Percentiles rank a stretch among this genome's conserved stretches.
These are phyloP conservation scores for Podarcis muralis DNA, from an alignment of 2,113 vertebrate species.

Conservation along the genomic window DNA sequence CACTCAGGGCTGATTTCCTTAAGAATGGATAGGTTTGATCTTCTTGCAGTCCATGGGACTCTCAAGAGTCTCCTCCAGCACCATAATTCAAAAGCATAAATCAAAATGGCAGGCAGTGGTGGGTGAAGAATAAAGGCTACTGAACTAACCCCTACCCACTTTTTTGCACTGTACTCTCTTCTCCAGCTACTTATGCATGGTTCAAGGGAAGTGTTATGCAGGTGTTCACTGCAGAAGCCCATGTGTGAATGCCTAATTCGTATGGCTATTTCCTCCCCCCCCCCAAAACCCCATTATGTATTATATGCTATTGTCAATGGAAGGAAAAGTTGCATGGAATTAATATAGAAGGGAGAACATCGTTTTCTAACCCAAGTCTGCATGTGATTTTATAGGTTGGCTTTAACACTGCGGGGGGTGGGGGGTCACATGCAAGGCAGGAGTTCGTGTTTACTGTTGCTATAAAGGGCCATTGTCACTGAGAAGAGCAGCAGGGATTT, in stretches of 20 bases:
- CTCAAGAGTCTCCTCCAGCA: no score
- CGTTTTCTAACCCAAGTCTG: neutral
- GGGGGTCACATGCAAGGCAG: neutral
- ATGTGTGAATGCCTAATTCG: no score
- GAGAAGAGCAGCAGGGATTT: conserved; percentile 17
- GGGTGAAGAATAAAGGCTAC: neutral
- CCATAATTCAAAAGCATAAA: no score
- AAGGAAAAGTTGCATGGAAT: neutral
- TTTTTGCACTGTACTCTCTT: neutral
- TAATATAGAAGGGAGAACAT: neutral
- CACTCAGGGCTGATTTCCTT: no score
- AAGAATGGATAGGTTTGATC: no score
- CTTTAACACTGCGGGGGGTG: neutral
- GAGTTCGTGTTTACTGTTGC: neutral
- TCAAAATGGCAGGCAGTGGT: no score
- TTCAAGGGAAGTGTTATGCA: no score
- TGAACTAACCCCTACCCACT: neutral
- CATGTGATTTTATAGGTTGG: neutral
- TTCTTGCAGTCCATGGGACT: no score
- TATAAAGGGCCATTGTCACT: conserved; percentile 8
- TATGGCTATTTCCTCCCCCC: neutral
- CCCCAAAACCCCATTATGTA: neutral
- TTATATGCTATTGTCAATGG: neutral
- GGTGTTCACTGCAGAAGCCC: neutral
- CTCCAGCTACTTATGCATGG: no score